Conservation (phyloP, 2,797 vertebrate genomes). For the Botia almorhae region DNA sequence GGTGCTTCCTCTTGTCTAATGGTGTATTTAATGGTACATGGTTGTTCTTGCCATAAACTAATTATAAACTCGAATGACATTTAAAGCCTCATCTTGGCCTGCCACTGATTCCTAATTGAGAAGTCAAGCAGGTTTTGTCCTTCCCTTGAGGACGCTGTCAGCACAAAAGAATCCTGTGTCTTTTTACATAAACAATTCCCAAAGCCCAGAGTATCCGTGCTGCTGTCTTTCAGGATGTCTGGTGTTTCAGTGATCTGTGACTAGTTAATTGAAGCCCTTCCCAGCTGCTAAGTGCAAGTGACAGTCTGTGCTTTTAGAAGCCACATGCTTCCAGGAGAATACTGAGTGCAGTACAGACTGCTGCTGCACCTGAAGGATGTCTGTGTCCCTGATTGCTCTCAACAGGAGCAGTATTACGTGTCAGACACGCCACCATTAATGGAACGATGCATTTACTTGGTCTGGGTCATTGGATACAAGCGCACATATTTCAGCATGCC, state of each 20-base stretch:
- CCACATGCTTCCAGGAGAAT: slow-evolving; percentile 9
- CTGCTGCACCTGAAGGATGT: slow-evolving; percentile 30
- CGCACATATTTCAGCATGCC: slow-evolving; percentile 22
- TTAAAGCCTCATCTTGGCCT: slow-evolving; percentile 67
- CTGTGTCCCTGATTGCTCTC: slow-evolving; percentile 32
- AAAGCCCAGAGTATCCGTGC: background rate
- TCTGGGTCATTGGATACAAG: slow-evolving; percentile 38
- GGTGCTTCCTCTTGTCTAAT: background rate
- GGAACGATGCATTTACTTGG: slow-evolving; percentile 42
- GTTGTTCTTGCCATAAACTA: slow-evolving; percentile 42
- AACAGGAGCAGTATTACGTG: slow-evolving; percentile 28
- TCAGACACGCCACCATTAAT: slow-evolving; percentile 33
- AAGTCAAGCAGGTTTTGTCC: slow-evolving; percentile 56
- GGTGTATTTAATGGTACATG: slow-evolving; percentile 3
- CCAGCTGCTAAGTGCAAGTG: slow-evolving; percentile 41
- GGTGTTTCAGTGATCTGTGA: slow-evolving; percentile 33
- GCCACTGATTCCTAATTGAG: slow-evolving; percentile 45
- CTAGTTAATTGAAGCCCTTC: slow-evolving; percentile 37
- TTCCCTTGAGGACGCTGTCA: slow-evolving; percentile 58
- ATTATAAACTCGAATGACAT: slow-evolving; percentile 63
- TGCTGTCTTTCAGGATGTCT: slow-evolving; percentile 45
- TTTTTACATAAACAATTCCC: slow-evolving; percentile 22
- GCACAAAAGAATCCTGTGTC: slow-evolving; percentile 58
- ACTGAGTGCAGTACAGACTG: background rate
- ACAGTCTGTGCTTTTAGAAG: slow-evolving; percentile 32